Conservation (phyloP, 2,888 invertebrate species). For the Oeneis ivallda region DNA sequence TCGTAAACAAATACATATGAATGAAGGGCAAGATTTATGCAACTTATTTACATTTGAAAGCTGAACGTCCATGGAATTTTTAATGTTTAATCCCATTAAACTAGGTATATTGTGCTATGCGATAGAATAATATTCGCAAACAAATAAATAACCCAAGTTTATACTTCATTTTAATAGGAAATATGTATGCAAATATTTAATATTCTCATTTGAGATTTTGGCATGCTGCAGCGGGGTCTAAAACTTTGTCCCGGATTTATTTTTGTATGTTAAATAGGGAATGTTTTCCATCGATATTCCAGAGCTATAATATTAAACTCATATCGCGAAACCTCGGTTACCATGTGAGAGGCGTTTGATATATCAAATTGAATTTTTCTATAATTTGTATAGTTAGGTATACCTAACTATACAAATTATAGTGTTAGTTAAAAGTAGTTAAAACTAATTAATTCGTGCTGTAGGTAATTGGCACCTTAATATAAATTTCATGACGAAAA, state of each 20-base stretch:
- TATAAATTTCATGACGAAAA: too few species aligned
- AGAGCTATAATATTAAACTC: neutral
- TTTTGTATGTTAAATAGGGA: slow-evolving; percentile 31
- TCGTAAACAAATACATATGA: slow-evolving; percentile 16
- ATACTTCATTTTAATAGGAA: slow-evolving; percentile 36
- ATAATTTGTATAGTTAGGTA: too few species aligned
- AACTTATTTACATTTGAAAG: slow-evolving; percentile 16
- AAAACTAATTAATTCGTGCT: too few species aligned
- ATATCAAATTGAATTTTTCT: too few species aligned
- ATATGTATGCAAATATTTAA: slow-evolving; percentile 39
- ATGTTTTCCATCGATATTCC: neutral
- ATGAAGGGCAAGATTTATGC: slow-evolving; percentile 17
- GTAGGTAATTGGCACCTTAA: too few species aligned
- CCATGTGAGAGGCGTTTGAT: too few species aligned
- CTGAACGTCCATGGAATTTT: slow-evolving; percentile 4
- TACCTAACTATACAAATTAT: too few species aligned
- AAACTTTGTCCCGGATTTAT: slow-evolving; percentile 31
- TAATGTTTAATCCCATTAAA: slow-evolving; percentile 17
- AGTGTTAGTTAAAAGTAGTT: too few species aligned
- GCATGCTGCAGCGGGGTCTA: slow-evolving; percentile 31
- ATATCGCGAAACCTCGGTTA: neutral
- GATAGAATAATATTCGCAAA: slow-evolving; percentile 22
- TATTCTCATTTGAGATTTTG: slow-evolving; percentile 38
- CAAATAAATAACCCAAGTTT: slow-evolving; percentile 30
- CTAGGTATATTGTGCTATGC: slow-evolving; percentile 2